These are phyloP conservation scores for Poeciliopsis paucimaculata DNA, from an alignment of 2,797 vertebrate species.

Conservation along the genomic window DNA sequence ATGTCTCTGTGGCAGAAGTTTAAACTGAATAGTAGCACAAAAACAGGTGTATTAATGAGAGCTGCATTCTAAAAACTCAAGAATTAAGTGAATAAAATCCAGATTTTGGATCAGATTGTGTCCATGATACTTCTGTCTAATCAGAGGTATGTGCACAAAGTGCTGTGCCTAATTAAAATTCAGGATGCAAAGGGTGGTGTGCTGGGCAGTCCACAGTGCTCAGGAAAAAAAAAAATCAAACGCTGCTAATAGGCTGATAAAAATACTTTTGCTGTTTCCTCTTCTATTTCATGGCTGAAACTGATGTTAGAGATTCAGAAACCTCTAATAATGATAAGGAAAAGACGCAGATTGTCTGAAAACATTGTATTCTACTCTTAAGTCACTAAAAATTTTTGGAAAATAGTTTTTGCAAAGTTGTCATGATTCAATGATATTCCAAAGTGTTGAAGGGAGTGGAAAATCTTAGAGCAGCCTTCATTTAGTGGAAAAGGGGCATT, in stretches of 20 bases:
- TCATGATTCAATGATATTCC: neutral
- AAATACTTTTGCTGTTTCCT: neutral
- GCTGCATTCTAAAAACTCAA: neutral
- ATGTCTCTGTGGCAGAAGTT: neutral
- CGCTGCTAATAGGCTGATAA: neutral
- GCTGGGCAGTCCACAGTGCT: neutral
- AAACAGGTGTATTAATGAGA: conserved; percentile 1
- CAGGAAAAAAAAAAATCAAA: neutral
- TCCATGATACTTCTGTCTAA: no score
- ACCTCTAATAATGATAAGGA: neutral
- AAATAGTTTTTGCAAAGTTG: neutral
- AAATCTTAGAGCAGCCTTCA: neutral
- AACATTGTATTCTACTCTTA: neutral
- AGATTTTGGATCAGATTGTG: no score
- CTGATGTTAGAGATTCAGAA: neutral
- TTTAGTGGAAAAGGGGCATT: neutral
- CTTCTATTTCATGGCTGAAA: neutral
- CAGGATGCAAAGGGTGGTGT: neutral
- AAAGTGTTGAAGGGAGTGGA: neutral
- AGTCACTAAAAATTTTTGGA: neutral
- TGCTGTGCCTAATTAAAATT: neutral
- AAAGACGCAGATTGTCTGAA: neutral
- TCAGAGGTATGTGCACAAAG: neutral
- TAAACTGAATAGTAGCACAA: neutral
- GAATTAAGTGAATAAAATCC: no score